Evolutionary conservation across 2,797 vertebrate genomes (phyloP), one percentile per base, ranked within the genome.

Genomic region (Hyperoplus immaculatus): DNA sequence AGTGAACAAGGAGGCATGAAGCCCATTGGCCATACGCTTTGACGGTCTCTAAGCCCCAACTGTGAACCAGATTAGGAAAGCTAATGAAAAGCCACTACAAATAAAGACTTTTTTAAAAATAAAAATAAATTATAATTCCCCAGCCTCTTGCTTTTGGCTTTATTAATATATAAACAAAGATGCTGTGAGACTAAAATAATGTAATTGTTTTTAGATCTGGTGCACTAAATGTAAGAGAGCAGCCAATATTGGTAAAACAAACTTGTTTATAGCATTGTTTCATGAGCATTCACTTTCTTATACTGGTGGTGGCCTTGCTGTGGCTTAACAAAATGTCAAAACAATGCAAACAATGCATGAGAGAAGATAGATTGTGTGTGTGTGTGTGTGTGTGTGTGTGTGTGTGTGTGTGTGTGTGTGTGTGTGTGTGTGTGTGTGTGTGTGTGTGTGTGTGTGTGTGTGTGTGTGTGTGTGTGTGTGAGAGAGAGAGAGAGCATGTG

Each of bases 11-110:
- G 72, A 80, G 66, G 77, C 87, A 77, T 86, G 70, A 87, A 86
- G 62, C 82, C 84, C 83, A 91, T 76, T 92, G 88, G 87, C 88
- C 87, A 88, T 79, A 83, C 57, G 6, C 82, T 88, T 77, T 60
- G 55, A 88, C 36, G 42, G 61, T 62, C 54, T 81, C 75, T 75
- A 56, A 47, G 66, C 16, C 56, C 29, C 72, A 84, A 78, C 79
- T 69, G 59, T 66, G 56, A 77, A 81, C 54, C 53, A 50, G 29
- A 80, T 85, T 41, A 60, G 64, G 47, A 67, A 54, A 21, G 41
- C 8, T 42, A 58, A 14, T 29, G 29, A 29, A 29, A 29, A 29
- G 29, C 29, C 29, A 29, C 29, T 29, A 29, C 29, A 29, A 29
- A 29, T 29, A 29, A 29, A 3, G 29, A 29, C 29, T 29, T 29